Evolutionary conservation across 1,140 invertebrate species (phyloP).

Genomic region (Drosophila bifasciata): DNA sequence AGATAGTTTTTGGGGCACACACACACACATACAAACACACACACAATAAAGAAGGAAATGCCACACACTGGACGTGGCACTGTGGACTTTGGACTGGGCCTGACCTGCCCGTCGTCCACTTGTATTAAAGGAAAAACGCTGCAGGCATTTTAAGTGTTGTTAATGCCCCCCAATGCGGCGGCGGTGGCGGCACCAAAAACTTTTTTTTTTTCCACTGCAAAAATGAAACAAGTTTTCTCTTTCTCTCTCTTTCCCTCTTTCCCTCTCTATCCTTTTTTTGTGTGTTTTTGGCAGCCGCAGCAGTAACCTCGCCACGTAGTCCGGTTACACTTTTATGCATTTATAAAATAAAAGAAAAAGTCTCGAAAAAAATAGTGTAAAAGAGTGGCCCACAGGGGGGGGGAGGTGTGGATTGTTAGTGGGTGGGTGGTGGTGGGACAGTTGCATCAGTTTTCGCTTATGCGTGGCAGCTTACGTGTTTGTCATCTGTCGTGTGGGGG

Average conservation of each 20-base stretch:
- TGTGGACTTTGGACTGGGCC: no score
- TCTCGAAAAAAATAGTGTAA: slow-evolving; percentile 52
- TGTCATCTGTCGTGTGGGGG: slow-evolving; percentile 36
- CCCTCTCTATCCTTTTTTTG: slow-evolving; percentile 18
- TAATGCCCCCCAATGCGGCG: slow-evolving; percentile 66
- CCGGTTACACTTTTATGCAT: slow-evolving; percentile 67
- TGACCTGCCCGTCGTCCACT: slow-evolving; percentile 50
- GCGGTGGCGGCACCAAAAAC: slow-evolving; percentile 52
- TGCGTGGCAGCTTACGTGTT: slow-evolving; percentile 59
- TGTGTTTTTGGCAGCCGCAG: slow-evolving; percentile 29
- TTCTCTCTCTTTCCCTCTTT: slow-evolving; percentile 15
- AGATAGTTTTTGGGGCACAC: no score
- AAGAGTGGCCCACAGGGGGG: neutral
- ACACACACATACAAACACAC: slow-evolving; percentile 8
- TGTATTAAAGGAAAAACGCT: slow-evolving; percentile 78
- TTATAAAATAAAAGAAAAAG: slow-evolving; percentile 59
- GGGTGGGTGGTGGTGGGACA: slow-evolving; percentile 37
- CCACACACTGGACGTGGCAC: slow-evolving; percentile 48
- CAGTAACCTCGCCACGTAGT: neutral
- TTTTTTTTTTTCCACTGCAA: slow-evolving; percentile 64
- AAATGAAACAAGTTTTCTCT: slow-evolving; percentile 78
- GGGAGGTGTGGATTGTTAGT: slow-evolving; percentile 1
- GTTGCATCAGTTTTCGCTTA: slow-evolving; percentile 65
- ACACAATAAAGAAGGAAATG: slow-evolving; percentile 19
- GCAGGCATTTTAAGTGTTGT: slow-evolving; percentile 81